phyloP scores from a whole-genome alignment of 2,113 vertebrate species.

The Lepisosteus osseus region DNA sequence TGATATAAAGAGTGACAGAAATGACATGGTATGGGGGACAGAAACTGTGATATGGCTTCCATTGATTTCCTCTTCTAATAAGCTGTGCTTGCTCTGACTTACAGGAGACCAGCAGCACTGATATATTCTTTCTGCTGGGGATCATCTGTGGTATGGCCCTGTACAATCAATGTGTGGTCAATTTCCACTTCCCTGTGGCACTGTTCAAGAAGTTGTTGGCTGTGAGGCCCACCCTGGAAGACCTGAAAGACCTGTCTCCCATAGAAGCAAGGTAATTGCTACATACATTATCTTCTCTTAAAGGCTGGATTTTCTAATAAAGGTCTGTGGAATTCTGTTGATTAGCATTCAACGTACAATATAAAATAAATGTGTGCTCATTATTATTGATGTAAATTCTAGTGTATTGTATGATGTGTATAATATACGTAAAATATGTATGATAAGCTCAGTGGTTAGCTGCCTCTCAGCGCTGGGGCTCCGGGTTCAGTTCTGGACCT shows the following conservation, averaged over 20 bases:
- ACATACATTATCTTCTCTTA: no score
- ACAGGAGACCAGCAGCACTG: slow-evolving; percentile 1
- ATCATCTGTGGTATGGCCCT: slow-evolving; percentile 53
- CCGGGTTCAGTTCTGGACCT: no score
- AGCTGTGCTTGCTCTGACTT: background rate
- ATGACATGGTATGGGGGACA: background rate
- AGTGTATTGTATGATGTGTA: no score
- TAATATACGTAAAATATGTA: no score
- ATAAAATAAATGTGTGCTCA: no score
- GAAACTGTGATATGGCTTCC: slow-evolving; percentile 5
- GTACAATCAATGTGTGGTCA: background rate
- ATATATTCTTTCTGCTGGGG: slow-evolving; percentile 38
- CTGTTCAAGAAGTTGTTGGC: slow-evolving; percentile 59
- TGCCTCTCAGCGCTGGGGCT: no score
- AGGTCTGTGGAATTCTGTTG: no score
- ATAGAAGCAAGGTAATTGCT: slow-evolving; percentile 33
- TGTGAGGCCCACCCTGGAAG: slow-evolving; percentile 38
- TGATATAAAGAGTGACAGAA: background rate
- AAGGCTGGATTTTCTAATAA: no score
- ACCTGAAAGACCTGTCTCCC: slow-evolving; percentile 59
- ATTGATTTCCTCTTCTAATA: slow-evolving; percentile 9
- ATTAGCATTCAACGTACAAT: no score
- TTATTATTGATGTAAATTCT: no score
- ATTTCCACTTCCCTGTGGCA: slow-evolving; percentile 49
- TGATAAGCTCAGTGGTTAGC: no score